Evolutionary conservation across 2,113 vertebrate species (phyloP), one percentile per base, ranked within the genome.

Genomic region (Corydoras maculifer): DNA sequence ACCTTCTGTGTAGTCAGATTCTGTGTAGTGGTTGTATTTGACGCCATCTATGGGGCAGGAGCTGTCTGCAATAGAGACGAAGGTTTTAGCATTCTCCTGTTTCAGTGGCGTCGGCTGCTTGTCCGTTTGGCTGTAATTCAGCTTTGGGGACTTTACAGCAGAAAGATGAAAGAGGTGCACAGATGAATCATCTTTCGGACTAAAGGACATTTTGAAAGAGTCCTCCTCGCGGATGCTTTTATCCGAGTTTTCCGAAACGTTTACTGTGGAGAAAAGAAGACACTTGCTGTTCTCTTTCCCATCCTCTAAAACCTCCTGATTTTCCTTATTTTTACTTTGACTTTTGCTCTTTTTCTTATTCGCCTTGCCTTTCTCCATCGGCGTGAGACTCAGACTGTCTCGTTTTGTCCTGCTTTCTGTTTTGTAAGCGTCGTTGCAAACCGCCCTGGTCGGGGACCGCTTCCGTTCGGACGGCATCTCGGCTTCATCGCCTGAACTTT

Each of bases 261-360:
- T 83, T 7, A 90, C 86, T 1, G 90, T 78, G 18, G 90, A 87
- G 62, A 92, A 83, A 71, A 92, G 92, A 67, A 92, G 76, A 4
- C 91, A 81, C 87, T 94, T 94, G 43, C 92, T 86, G 79, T 98
- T 96, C 86, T 98, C 97, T 82, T 94, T 95, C 12, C 91, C 91
- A 0, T 95, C 92, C 82, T 91, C 88, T 67, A 91, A 90, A 59
- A 94, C 77, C 72, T 97, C 95, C 77, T 98, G 94, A 82, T 99
- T 99, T 75, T 99, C 96, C 85, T 99, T 99, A 84, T 99, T 99
- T 91, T 97, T 98, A 78, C 90, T 97, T 80, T 95, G 95, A 76
- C 92, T 97, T 86, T 98, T 98, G 66, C 91, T 87, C 86, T 97
- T 99, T 82, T 87, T 92, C 89, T 98, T 99, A 54, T 68, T 68